Evolutionary conservation across 2,113 vertebrate species (phyloP).

Genomic region (Sinosuthora webbiana): DNA sequence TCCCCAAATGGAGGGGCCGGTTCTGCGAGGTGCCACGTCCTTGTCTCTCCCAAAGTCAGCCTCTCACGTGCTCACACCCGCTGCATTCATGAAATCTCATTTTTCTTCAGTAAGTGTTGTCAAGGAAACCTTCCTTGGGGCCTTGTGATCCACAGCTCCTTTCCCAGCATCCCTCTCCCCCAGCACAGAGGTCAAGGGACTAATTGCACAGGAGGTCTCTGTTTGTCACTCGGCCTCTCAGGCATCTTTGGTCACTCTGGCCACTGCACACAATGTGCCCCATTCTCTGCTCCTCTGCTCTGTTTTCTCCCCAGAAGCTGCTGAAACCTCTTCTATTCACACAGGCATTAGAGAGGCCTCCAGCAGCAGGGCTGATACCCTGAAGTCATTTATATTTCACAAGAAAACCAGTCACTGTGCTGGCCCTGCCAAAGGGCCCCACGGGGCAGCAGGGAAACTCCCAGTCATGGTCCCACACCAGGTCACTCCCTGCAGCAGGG

Average conservation of each 20-base stretch:
- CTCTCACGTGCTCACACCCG: not conserved
- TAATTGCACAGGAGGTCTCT: conserved; percentile 52
- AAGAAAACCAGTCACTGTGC: not conserved
- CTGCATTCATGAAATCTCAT: conserved; percentile 34
- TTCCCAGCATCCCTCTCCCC: not conserved
- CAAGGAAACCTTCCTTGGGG: conserved; percentile 65
- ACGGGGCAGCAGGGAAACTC: not conserved
- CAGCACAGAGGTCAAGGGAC: conserved; percentile 51
- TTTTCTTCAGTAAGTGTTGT: conserved; percentile 55
- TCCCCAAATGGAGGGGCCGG: not conserved
- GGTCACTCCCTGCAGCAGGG: not conserved
- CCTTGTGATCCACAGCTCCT: conserved; percentile 19
- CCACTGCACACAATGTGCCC: not conserved
- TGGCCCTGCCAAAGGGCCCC: not conserved
- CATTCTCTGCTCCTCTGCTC: not conserved
- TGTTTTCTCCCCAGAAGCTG: not conserved
- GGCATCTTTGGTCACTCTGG: conserved; percentile 12
- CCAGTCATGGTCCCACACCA: not conserved
- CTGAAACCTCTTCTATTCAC: not conserved
- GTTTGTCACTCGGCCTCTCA: not conserved
- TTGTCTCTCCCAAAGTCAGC: conserved; percentile 1
- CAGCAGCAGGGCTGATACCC: not conserved
- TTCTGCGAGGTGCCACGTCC: not conserved
- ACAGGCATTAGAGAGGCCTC: not conserved
- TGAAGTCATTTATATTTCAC: not conserved